Conservation (phyloP, 2,113 vertebrate genomes). For the Elephantulus edwardii region DNA sequence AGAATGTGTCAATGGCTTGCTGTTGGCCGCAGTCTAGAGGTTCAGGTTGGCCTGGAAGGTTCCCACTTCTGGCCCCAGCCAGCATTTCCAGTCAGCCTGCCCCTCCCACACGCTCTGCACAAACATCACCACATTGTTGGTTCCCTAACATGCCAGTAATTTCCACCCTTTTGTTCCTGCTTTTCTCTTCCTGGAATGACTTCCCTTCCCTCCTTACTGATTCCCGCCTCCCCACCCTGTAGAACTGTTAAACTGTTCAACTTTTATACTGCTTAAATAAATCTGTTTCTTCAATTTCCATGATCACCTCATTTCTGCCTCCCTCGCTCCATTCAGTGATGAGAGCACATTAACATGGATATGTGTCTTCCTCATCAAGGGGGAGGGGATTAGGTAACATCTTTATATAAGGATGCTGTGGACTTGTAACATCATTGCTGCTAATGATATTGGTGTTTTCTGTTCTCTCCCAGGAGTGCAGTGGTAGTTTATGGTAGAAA, state of each 20-base stretch:
- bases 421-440: neutral
- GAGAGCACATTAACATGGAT: too few relatives aligned
- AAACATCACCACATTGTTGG: conserved; percentile 40
- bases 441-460: neutral
- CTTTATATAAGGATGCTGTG: neutral
- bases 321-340: neutral
- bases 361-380: neutral
- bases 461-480: neutral
- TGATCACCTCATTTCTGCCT: neutral
- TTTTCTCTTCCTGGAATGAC: conserved; percentile 57
- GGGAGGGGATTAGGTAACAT: neutral
- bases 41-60: neutral
- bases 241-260: neutral
- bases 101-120: conserved; percentile 44
- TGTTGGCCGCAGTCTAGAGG: neutral
- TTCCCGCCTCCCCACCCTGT: neutral
- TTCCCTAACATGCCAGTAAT: conserved; percentile 50
- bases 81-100: conserved; percentile 54
- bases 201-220: conserved; percentile 3
- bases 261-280: too few relatives aligned
- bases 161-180: conserved; percentile 52
- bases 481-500: neutral
- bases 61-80: conserved; percentile 40
- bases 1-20: neutral
- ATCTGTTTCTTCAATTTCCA: neutral